A percentile compares a stretch with the other conserved stretches of the same genome.
phyloP scores from a whole-genome alignment of 2,888 invertebrate genomes.

The Eristalinus aeneus region DNA sequence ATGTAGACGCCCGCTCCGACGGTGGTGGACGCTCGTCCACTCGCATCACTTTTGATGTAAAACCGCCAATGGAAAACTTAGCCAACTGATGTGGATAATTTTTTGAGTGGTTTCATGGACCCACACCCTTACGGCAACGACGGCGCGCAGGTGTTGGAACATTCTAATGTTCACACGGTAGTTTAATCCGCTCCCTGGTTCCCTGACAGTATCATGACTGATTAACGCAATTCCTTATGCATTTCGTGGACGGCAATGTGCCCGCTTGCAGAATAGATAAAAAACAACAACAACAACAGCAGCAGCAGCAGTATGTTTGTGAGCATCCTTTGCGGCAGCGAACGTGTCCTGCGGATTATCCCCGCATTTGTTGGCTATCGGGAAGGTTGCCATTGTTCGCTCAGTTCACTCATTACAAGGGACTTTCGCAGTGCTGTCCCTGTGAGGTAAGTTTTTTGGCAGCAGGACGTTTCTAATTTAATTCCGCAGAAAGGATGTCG shows the following conservation, averaged over 20 bases:
- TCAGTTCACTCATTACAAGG: not conserved
- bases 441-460: constrained; percentile 53
- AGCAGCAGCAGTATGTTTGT: not conserved
- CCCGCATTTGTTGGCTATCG: constrained; percentile 59
- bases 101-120: constrained; percentile 68
- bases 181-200: constrained; percentile 77
- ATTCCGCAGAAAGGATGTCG: constrained; percentile 68
- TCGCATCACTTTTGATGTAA: constrained; percentile 68
- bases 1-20: constrained; percentile 31
- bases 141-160: constrained; percentile 76
- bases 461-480: constrained; percentile 65
- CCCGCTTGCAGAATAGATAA: constrained; percentile 52
- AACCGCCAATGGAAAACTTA: constrained; percentile 69
- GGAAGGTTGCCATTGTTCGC: constrained; percentile 48
- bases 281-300: not conserved
- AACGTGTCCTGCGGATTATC: constrained; percentile 62
- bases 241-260: constrained; percentile 65
- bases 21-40: constrained; percentile 32
- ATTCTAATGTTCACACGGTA: constrained; percentile 79
- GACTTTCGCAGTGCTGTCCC: constrained; percentile 4
- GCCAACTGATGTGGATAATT: constrained; percentile 71
- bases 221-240: constrained; percentile 70
- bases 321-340: constrained; percentile 18
- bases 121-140: constrained; percentile 28
- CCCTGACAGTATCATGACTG: constrained; percentile 71